Conservation (phyloP, 2,113 vertebrate genomes). For the Butorides virescens region DNA sequence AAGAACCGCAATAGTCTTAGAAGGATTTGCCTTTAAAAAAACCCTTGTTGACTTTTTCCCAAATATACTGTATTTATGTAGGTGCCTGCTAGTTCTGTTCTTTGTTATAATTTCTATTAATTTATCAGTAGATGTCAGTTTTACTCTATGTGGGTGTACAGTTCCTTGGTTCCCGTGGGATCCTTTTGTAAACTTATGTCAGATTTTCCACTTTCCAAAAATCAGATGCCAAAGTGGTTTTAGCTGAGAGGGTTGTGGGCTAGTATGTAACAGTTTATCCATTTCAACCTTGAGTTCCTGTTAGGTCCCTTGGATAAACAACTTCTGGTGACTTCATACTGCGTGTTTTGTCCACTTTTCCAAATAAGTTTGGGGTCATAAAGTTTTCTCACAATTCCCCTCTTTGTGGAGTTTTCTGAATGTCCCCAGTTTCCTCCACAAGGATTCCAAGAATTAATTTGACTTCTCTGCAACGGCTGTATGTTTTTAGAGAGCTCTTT, state of each 20-base stretch:
- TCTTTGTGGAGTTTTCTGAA: conserved; percentile 47
- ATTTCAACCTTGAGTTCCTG: conserved; percentile 2
- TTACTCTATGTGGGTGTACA: not conserved
- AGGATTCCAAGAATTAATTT: conserved; percentile 8
- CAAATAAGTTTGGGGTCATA: not conserved
- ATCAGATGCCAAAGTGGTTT: not conserved
- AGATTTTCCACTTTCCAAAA: not conserved
- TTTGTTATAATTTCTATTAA: not conserved
- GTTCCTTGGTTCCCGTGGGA: not conserved
- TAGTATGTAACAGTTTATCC: not conserved
- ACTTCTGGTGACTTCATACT: conserved; percentile 26
- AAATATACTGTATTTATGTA: conserved; percentile 7
- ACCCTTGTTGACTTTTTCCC: not conserved
- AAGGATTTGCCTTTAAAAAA: not conserved
- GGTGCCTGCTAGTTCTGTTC: not conserved
- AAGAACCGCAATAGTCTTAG: not conserved
- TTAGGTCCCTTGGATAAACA: conserved; percentile 37
- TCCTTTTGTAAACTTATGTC: not conserved
- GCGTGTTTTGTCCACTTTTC: conserved; percentile 21
- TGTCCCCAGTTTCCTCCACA: not conserved
- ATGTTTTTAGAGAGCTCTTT: not conserved
- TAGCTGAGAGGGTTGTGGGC: not conserved
- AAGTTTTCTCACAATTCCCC: conserved; percentile 10
- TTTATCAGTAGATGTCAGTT: not conserved
- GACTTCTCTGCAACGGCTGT: not conserved